Base-by-base conservation (phyloP, 2,888 invertebrate genomes). In the Megastigmus dorsalis region DNA sequence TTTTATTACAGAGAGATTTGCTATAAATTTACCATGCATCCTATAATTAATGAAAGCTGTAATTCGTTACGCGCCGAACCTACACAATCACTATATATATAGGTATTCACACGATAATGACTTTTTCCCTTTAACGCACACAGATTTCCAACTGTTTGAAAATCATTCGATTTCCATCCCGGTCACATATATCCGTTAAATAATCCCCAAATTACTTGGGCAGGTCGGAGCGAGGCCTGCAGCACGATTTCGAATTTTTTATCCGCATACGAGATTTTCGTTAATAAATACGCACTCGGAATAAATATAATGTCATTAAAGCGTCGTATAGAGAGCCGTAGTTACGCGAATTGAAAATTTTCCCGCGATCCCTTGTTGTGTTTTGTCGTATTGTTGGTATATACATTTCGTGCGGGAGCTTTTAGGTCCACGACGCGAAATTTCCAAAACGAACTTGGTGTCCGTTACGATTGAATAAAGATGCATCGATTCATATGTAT, bases 271-370 rank as follows among this genome's bases (percentile, higher is more conserved):
- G 57, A 20, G 38, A 41, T 57, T 59, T 15, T n/a, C 3, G n/a
- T 60, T 60, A n/a, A 43, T 60, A 57, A 57, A 57, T 43, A 43
- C 18, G 9, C 26, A 4, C 13, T 13, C 50, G 5, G 50, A 50
- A 26, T 26, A 57, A 6, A 57, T 57, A 57, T 59, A 26, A 10
- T 15, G 28, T 41, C 30, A 18, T 60, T 60, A 60, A 60, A 60
- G 10, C 28, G 23, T 15, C 26, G 41, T 59, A 28, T 13, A 15
- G 43, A 41, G 15, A 43, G n/a, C 2, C 26, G 38, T 38, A 18
- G 23, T 23, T 41, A 26, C 13, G 13, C 26, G 59, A 36, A 59
- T 59, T 59, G 57, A 59, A 59, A 43, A 28, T 38, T 60, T 4
- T 28, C n/a, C n/a, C n/a, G n/a, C n/a, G n/a, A n/a, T n/a, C n/a